Evolutionary conservation across 2,113 vertebrate species (phyloP).

Genomic region (Rhabdornis inornatus): DNA sequence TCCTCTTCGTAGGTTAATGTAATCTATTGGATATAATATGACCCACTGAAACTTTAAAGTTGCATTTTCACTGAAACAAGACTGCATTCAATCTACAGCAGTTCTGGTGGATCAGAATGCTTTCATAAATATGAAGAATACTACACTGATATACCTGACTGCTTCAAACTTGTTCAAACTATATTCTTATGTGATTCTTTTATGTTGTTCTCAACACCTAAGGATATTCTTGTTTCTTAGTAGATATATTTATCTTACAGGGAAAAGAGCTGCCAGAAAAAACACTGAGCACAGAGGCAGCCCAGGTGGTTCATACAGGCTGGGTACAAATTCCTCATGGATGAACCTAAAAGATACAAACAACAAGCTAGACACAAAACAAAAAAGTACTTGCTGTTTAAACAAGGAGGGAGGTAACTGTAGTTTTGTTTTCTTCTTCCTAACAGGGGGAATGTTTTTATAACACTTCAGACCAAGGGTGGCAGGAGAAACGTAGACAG

Average conservation of each 20-base stretch:
- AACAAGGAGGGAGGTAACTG: neutral
- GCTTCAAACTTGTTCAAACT: slow-evolving; percentile 50
- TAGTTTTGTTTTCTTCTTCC: neutral
- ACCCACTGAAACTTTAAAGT: neutral
- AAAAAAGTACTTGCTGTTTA: neutral
- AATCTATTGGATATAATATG: neutral
- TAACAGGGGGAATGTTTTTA: neutral
- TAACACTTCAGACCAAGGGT: neutral
- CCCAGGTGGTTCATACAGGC: neutral
- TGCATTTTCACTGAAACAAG: neutral
- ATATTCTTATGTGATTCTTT: neutral
- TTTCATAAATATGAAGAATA: neutral
- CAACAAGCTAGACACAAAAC: neutral
- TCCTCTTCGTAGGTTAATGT: neutral
- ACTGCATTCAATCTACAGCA: neutral
- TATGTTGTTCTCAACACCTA: neutral
- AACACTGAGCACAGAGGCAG: neutral
- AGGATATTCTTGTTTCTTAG: neutral
- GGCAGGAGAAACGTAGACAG: neutral
- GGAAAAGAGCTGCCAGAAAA: neutral
- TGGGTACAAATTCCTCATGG: neutral
- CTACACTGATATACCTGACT: neutral
- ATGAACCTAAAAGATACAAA: neutral
- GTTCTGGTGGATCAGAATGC: neutral
- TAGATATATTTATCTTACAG: neutral